phyloP scores from a whole-genome alignment of 2,888 invertebrate genomes.

The Heliconius aoede region DNA sequence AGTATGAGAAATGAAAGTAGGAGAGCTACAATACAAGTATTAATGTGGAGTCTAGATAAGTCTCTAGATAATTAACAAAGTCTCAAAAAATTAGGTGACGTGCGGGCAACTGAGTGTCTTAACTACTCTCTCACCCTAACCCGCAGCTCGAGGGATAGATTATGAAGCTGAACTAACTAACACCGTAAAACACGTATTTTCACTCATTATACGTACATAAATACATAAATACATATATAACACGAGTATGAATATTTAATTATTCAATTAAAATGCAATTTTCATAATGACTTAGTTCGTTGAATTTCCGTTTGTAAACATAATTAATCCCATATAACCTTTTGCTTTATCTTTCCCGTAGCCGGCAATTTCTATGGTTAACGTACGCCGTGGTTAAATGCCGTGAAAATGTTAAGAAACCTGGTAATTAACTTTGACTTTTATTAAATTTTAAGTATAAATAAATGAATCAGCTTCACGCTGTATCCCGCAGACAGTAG shows the following conservation, averaged over 20 bases:
- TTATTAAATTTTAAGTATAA: not conserved
- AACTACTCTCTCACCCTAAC: not conserved
- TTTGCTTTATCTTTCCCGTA: constrained; percentile 22
- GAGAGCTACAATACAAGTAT: too few species aligned
- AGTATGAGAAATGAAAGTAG: too few species aligned
- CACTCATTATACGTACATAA: not conserved
- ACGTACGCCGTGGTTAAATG: constrained; percentile 22
- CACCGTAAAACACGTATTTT: not conserved
- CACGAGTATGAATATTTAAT: not conserved
- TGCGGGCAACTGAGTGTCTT: not conserved
- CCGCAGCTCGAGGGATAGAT: not conserved
- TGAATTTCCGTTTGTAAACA: constrained; percentile 26
- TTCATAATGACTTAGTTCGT: constrained; percentile 20
- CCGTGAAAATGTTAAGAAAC: constrained; percentile 30
- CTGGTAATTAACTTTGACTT: constrained; percentile 5
- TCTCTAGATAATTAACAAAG: too few species aligned
- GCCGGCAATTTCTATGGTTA: constrained; percentile 7
- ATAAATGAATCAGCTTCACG: too few species aligned
- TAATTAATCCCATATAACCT: constrained; percentile 28
- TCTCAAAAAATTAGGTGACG: not conserved
- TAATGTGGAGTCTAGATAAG: too few species aligned
- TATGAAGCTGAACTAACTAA: not conserved
- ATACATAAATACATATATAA: not conserved
- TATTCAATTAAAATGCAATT: constrained; percentile 9
- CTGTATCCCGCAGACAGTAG: too few species aligned